A percentile compares a stretch with the other conserved stretches of the same genome.
Evolutionary conservation across 1,140 invertebrate genomes (phyloP).

Genomic region (Drosophila oshimai): DNA sequence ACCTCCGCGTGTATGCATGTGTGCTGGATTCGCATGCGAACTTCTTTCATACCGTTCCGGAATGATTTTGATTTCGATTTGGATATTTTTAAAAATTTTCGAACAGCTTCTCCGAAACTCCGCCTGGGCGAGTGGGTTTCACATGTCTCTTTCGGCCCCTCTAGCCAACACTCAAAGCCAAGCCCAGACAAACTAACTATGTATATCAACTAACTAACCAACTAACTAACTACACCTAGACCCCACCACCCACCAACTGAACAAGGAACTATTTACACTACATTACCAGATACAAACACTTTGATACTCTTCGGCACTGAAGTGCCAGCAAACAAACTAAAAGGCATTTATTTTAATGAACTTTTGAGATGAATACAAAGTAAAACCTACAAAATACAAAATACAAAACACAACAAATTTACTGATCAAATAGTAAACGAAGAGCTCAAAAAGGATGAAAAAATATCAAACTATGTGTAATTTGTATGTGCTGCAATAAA

Average conservation of each 20-base stretch:
- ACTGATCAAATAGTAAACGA: conserved; percentile 6
- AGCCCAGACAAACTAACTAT: conserved; percentile 41
- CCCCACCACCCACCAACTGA: conserved; percentile 32
- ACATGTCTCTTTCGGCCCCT: conserved; percentile 25
- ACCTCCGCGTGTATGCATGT: not conserved
- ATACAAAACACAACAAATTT: conserved; percentile 25
- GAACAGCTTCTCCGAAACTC: conserved; percentile 28
- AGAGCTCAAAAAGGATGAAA: conserved; percentile 16
- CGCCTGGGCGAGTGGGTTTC: conserved; percentile 9
- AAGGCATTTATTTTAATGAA: conserved; percentile 80
- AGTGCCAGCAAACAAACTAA: conserved; percentile 66
- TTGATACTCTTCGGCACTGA: conserved; percentile 41
- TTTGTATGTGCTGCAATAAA: conserved; percentile 34
- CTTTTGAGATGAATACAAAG: conserved; percentile 58
- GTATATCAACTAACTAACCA: conserved; percentile 33
- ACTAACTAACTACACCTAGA: conserved; percentile 38
- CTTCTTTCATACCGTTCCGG: conserved; percentile 66
- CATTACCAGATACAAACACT: conserved; percentile 52
- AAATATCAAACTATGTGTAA: conserved; percentile 36
- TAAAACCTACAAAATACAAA: conserved; percentile 39
- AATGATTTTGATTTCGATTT: too few relatives aligned
- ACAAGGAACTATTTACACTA: conserved; percentile 67
- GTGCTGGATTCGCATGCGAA: conserved; percentile 54
- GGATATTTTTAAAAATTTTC: conserved; percentile 39
- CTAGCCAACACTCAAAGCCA: conserved; percentile 36